These are phyloP conservation scores for Drosophila hamatofila DNA, from an alignment of 2,888 invertebrate species.

Conservation along the genomic window DNA sequence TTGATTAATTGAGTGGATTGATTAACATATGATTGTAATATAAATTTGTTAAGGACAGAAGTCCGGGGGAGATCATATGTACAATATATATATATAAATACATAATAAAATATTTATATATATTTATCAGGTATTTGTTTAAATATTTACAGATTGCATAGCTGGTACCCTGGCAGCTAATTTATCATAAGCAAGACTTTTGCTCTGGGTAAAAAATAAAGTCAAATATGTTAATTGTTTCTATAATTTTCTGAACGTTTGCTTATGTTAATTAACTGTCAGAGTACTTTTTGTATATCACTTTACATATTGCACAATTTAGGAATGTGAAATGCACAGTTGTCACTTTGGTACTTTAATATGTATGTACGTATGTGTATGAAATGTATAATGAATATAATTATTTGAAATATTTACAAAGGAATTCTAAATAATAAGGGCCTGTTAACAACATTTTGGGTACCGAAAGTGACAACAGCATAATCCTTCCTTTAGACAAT, in stretches of 20 bases:
- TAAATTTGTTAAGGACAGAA: slow-evolving; percentile 27
- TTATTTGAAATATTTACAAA: slow-evolving; percentile 44
- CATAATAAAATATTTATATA: neutral
- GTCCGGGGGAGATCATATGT: slow-evolving; percentile 27
- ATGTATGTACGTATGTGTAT: slow-evolving; percentile 1
- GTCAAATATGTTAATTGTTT: too few relatives aligned
- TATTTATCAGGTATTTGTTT: slow-evolving; percentile 1
- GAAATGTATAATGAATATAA: neutral
- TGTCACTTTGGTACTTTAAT: slow-evolving; percentile 45
- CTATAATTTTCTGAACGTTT: too few relatives aligned
- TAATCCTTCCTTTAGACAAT: slow-evolving; percentile 38
- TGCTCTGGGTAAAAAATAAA: too few relatives aligned
- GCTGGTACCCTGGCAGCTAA: slow-evolving; percentile 7
- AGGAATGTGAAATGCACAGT: slow-evolving; percentile 36
- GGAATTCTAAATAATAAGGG: neutral
- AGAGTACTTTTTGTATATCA: neutral
- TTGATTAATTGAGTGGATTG: slow-evolving; percentile 42
- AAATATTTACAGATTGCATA: slow-evolving; percentile 26
- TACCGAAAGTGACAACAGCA: slow-evolving; percentile 52
- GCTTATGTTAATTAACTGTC: slow-evolving; percentile 2
- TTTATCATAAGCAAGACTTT: neutral
- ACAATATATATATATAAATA: slow-evolving; percentile 20
- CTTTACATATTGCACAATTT: slow-evolving; percentile 39
- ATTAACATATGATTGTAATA: slow-evolving; percentile 15
- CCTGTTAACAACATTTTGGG: slow-evolving; percentile 24